Conservation (phyloP, 2,113 vertebrate genomes). For the Elgaria multicarinata region DNA sequence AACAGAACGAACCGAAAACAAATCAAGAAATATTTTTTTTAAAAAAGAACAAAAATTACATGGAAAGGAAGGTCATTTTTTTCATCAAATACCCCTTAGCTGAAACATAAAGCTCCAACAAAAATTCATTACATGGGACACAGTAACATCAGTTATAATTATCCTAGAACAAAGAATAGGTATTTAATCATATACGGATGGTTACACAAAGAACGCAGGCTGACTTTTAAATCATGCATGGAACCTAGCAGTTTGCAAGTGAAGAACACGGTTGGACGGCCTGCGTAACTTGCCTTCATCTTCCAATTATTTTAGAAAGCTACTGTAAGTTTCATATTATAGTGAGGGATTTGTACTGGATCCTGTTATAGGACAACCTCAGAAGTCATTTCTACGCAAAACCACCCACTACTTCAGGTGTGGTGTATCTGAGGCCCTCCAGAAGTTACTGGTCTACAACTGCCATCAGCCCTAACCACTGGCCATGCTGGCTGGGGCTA, state of each 20-base stretch:
- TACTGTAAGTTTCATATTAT: background rate
- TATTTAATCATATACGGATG: background rate
- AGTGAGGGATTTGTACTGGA: no score
- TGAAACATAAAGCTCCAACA: background rate
- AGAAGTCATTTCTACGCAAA: background rate
- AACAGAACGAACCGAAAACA: no score
- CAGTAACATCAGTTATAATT: background rate
- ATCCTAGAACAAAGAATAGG: background rate
- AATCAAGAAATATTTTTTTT: no score
- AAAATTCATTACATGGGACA: background rate
- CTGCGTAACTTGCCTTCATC: background rate
- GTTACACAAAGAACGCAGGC: background rate
- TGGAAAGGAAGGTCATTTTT: no score
- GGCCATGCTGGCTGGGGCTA: no score
- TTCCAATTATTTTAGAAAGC: background rate
- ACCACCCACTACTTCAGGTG: background rate
- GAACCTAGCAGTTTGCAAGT: background rate
- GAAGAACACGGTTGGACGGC: background rate
- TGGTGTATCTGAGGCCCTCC: background rate
- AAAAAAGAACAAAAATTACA: no score
- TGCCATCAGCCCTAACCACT: no score
- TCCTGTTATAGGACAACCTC: background rate
- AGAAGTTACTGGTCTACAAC: no score
- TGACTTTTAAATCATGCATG: background rate
- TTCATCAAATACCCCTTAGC: no score